Base-by-base conservation (phyloP, 1,140 invertebrate genomes). In the Nymphalis io region DNA sequence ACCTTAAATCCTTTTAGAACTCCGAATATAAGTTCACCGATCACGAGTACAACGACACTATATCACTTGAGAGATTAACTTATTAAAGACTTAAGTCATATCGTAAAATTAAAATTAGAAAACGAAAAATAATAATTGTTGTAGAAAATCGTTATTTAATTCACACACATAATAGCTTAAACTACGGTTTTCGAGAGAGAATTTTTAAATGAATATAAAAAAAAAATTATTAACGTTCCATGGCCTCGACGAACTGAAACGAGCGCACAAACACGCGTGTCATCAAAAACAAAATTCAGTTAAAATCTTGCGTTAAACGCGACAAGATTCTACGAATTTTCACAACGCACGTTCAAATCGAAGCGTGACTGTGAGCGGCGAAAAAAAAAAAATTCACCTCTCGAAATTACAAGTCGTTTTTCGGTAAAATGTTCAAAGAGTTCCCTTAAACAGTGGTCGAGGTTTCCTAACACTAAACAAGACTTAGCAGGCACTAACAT, bases 401-500 rank as follows among this genome's bases (percentile, higher is more conserved):
- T 75, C 75, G 73, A 77, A 79, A 79, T 82, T 74, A 80, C 84
- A 72, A 81, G 82, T 90, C 86, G 86, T 88, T 82, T 66, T 80
- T 88, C 84, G 85, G 84, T 86, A 86, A 83, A 88, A 85, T 83
- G 75, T 79, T 84, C 82, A 84, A 82, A 85, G 82, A 82, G 75
- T 73, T 82, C 75, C 80, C 78, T 82, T 84, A 82, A 79, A 84
- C 78, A 83, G 84, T 90, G 87, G 88, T 90, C 88, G 88, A 89
- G 83, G 79, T 84, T 73, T 70, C 79, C 81, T 83, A 83, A 82
- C 72, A 78, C 84, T 88, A 88, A 82, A 83, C 85, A 81, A 85
- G 86, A 90, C 87, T 89, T 82, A 81, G 78, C 76, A 89, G 87
- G 89, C 89, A 89, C 86, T 91, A 89, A 89, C 85, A 88, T 78